Percentiles rank a stretch among this genome's conserved stretches.
phyloP scores from a whole-genome alignment of 2,888 invertebrate genomes.

The Omphaloscelis lunosa region DNA sequence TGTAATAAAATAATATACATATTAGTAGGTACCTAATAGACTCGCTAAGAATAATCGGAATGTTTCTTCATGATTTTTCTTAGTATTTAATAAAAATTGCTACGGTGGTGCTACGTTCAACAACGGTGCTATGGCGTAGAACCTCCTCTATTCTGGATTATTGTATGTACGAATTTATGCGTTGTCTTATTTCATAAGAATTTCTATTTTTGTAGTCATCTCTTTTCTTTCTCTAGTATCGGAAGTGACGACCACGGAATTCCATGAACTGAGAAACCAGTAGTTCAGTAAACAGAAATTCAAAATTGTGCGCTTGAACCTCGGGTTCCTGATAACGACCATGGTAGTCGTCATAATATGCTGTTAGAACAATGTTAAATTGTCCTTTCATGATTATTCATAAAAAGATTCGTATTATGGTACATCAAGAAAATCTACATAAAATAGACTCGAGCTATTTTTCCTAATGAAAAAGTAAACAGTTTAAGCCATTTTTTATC shows the following conservation, averaged over 20 bases:
- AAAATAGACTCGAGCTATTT: not conserved
- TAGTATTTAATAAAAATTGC: not conserved
- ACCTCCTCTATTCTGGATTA: not conserved
- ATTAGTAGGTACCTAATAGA: not conserved
- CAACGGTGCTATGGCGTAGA: slow-evolving; percentile 28
- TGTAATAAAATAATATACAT: not conserved
- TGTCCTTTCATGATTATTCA: not conserved
- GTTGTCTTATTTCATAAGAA: not conserved
- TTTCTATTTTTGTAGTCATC: not conserved
- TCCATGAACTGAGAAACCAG: not conserved
- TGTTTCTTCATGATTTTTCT: not conserved
- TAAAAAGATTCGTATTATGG: not conserved
- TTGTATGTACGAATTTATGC: not conserved
- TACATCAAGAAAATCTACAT: not conserved
- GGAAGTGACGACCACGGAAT: not conserved
- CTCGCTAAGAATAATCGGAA: not conserved
- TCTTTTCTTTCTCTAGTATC: not conserved
- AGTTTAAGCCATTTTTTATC: not conserved
- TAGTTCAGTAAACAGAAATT: not conserved
- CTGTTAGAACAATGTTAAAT: not conserved
- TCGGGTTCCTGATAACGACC: not conserved
- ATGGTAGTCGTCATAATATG: not conserved
- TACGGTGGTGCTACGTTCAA: slow-evolving; percentile 1
- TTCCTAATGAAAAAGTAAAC: not conserved
- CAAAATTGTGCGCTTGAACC: not conserved